phyloP scores from a whole-genome alignment of 1,140 invertebrate genomes.

The Wasmannia auropunctata region DNA sequence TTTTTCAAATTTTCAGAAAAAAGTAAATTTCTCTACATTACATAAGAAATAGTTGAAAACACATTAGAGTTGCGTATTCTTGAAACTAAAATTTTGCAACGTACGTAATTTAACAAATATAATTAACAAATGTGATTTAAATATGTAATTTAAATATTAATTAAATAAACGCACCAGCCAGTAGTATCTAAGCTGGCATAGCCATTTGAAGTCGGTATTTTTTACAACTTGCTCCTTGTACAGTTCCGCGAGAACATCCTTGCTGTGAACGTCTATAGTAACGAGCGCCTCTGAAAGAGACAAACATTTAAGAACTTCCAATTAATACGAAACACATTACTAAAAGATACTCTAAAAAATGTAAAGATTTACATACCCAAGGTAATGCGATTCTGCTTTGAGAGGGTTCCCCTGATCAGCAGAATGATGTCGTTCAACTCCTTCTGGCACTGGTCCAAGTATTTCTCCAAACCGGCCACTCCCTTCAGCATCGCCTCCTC shows the following conservation, averaged over 20 bases:
- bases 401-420: conserved; percentile 93
- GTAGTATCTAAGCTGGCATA: conserved; percentile 96
- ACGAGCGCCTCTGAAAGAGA: conserved; percentile 90
- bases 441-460: conserved; percentile 79
- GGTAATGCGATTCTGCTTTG: conserved; percentile 95
- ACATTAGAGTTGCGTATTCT: not conserved
- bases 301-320: conserved; percentile 23
- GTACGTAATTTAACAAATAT: not conserved
- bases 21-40: not conserved
- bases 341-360: not conserved
- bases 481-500: conserved; percentile 90
- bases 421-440: conserved; percentile 94
- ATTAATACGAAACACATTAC: conserved; percentile 4
- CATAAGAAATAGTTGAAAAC: not conserved
- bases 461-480: conserved; percentile 75
- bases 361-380: conserved; percentile 86
- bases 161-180: conserved; percentile 89
- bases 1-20: not conserved
- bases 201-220: conserved; percentile 96
- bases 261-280: conserved; percentile 96
- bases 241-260: conserved; percentile 93
- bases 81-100: not conserved
- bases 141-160: conserved; percentile 3
- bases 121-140: too few species aligned
- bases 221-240: conserved; percentile 89